phyloP scores from a whole-genome alignment of 1,140 invertebrate genomes.

The Drosophila varians region DNA sequence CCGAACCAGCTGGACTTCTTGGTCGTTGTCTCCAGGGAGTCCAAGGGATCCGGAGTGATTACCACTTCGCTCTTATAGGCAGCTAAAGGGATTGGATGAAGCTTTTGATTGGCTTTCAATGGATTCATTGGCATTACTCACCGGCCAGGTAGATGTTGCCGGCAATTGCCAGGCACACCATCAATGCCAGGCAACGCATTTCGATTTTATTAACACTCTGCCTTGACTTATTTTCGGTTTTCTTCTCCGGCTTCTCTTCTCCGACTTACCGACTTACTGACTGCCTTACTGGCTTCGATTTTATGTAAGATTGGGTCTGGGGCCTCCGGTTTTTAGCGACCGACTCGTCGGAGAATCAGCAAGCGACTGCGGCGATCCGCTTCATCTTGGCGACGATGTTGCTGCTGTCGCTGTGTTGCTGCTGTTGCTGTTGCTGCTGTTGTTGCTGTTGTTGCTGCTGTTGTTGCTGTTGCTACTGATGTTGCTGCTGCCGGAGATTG shows the following conservation, averaged over 20 bases:
- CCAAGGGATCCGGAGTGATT: conserved; percentile 67
- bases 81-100: conserved; percentile 18
- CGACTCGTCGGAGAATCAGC: conserved; percentile 60
- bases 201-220: conserved; percentile 62
- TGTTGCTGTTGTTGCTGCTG: conserved; percentile 12
- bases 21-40: conserved; percentile 62
- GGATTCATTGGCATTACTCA: conserved; percentile 17
- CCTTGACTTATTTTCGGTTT: conserved; percentile 12
- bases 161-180: conserved; percentile 53
- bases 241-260: neutral
- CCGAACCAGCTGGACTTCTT: conserved; percentile 79
- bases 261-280: neutral
- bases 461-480: conserved; percentile 18
- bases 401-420: conserved; percentile 30
- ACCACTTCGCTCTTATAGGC: conserved; percentile 70
- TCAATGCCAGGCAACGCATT: conserved; percentile 71
- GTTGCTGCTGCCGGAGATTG: conserved; percentile 26
- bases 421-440: conserved; percentile 21
- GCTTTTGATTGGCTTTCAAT: neutral
- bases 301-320: neutral
- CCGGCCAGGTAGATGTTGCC: conserved; percentile 65
- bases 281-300: too few species aligned
- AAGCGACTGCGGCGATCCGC: conserved; percentile 56
- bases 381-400: conserved; percentile 9
- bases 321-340: conserved; percentile 36